phyloP scores from a whole-genome alignment of 1,140 invertebrate species.

The Apocrypta bakeri region DNA sequence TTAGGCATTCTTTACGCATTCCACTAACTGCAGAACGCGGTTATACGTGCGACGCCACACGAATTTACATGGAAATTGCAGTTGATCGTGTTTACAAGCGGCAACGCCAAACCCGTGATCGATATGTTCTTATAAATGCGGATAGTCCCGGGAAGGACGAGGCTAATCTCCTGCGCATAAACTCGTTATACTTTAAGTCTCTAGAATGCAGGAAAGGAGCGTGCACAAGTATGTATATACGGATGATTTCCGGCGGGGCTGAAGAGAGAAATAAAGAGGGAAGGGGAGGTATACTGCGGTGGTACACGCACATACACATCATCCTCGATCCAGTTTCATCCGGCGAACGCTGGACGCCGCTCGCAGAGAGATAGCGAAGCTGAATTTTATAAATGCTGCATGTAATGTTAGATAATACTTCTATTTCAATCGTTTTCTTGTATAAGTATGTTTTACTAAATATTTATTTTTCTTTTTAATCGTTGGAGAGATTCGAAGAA shows the following conservation, averaged over 20 bases:
- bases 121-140: background rate
- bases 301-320: conserved; percentile 9
- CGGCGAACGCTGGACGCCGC: background rate
- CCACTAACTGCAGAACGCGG: background rate
- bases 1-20: conserved; percentile 43
- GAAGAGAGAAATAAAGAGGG: background rate
- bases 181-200: conserved; percentile 38
- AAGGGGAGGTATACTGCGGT: conserved; percentile 35
- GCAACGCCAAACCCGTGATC: conserved; percentile 7
- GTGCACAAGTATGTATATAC: conserved; percentile 24
- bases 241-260: conserved; percentile 24
- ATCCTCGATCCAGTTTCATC: conserved; percentile 37
- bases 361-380: too few species aligned
- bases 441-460: too few species aligned
- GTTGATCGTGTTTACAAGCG: background rate
- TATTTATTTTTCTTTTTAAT: too few species aligned
- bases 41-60: background rate
- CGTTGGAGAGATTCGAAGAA: too few species aligned
- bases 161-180: conserved; percentile 14
- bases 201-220: conserved; percentile 27
- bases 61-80: conserved; percentile 20
- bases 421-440: too few species aligned
- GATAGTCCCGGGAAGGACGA: too few species aligned
- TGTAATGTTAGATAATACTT: too few species aligned
- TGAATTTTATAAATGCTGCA: too few species aligned